Base-by-base conservation (phyloP, 2,797 vertebrate species). In the Labroides dimidiatus region DNA sequence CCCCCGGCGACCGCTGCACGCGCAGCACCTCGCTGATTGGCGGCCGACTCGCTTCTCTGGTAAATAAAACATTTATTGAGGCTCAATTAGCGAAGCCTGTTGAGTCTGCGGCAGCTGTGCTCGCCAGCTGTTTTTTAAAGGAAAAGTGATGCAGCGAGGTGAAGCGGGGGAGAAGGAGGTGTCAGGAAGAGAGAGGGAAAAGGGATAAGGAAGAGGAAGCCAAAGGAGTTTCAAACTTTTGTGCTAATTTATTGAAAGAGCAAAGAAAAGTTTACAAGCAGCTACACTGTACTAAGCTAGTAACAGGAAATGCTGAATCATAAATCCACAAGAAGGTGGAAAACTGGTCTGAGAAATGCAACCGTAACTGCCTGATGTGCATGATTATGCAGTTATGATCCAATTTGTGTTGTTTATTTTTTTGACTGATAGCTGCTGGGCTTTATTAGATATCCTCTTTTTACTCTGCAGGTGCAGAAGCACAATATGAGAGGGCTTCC, bases 61-160 rank as follows among this genome's bases (percentile, higher is more conserved):
- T 91, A 91, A 94, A 94, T 93, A 88, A 94, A 92, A 91, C 85
- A 89, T 92, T 90, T 87, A 87, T 81, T 81, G 87, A 85, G 77
- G 85, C 88, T 91, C 88, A 90, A 91, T 93, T 91, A 92, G 87
- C 36, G 8, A 63, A 80, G 87, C 85, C 84, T 90, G 89, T 92
- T 90, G 87, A 91, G 85, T 74, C 41, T 52, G 75, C 41, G 51
- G 84, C 93, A 93, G 91, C 88, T 94, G 93, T 81, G 82, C 80
- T 80, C 42, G 27, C 86, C 93, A 94, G 92, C 85, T 94, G 93
- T 91, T 93, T 91, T n/a, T 72, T 64, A 68, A 72, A 85, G 75
- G 77, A 75, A 77, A 59, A 63, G 75, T 24, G 50, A 69, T 39
- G 67, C 73, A 20, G 41, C 6, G 69, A 67, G 80, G 79, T 80